Evolutionary conservation across 1,140 invertebrate species (phyloP), one percentile per base, ranked within the genome.

Genomic region (Liolophura sinensis): DNA sequence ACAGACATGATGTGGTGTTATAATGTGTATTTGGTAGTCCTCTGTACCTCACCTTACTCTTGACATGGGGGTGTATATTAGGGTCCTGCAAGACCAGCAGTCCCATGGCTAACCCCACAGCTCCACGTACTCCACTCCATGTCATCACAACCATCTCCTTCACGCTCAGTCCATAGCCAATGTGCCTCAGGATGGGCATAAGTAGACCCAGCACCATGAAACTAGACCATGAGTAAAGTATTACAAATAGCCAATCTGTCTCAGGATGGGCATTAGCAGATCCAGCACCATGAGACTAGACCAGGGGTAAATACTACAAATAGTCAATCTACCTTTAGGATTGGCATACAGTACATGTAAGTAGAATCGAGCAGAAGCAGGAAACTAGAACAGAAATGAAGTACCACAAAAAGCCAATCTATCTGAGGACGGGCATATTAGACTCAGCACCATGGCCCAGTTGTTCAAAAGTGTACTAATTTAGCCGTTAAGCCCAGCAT

Each of bases 41-140:
- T 5, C 3, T 54, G 51, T 3, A 24, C 7, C 51, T 40, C 31
- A 40, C 31, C 31, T 40, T 40, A 40, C 31, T 40, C 31, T 40
- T 40, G 31, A 40, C 31, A 40, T 40, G 31, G 31, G 9, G 3
- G 31, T 40, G 31, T 40, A 40, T 40, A 40, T 40, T 40, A 40
- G 31, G 31, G 31, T 40, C 31, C 54, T 82, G 72, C 20, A 77
- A 77, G 0, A 87, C 75, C 69, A 86, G 78, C 31, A 87, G 67
- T 6, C 85, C 83, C 40, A 87, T 69, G 20, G 85, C 83, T 12
- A 87, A 61, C 11, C 85, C 81, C 20, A 87, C 82, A 22, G 85
- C 86, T 15, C 86, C 86, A 54, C 86, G 70, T 22, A 87, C 67
- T n/a, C 84, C 86, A 49, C 85, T 82, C 86, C 86, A 87, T 0